phyloP scores from a whole-genome alignment of 2,797 vertebrate species.

The Nasua narica region DNA sequence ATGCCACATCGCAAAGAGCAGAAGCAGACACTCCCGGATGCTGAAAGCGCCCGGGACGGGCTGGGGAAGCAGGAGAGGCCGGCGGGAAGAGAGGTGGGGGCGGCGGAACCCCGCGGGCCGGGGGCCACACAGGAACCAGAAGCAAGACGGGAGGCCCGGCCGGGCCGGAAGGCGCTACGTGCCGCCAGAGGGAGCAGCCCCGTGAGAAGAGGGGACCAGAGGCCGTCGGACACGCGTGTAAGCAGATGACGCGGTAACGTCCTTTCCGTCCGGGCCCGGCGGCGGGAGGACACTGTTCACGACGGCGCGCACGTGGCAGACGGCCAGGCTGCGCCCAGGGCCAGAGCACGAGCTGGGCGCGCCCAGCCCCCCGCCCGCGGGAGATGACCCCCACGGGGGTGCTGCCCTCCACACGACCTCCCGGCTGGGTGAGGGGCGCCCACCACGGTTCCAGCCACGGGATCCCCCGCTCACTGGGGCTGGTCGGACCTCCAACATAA shows the following conservation, averaged over 20 bases:
- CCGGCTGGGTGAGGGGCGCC: not conserved
- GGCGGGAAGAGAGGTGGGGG: no score
- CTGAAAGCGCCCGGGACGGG: no score
- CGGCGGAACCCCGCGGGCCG: no score
- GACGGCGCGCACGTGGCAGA: not conserved
- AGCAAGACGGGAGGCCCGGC: no score
- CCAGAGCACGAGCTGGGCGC: accelerated
- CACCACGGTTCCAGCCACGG: not conserved
- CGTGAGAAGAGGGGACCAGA: not conserved
- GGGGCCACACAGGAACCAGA: no score
- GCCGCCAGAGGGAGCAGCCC: no score
- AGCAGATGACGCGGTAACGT: not conserved
- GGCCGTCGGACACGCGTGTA: no score
- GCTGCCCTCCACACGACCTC: not conserved
- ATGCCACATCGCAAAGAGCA: not conserved
- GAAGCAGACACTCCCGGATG: no score
- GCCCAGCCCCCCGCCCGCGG: accelerated
- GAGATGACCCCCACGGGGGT: not conserved
- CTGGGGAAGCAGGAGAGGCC: no score
- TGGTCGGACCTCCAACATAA: accelerated
- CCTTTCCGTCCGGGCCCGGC: not conserved
- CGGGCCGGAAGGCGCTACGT: no score
- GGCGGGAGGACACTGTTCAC: not conserved
- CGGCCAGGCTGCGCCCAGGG: not conserved
- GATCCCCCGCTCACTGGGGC: not conserved